phyloP scores from a whole-genome alignment of 2,797 vertebrate species.

The Philypnodon macrostomus region DNA sequence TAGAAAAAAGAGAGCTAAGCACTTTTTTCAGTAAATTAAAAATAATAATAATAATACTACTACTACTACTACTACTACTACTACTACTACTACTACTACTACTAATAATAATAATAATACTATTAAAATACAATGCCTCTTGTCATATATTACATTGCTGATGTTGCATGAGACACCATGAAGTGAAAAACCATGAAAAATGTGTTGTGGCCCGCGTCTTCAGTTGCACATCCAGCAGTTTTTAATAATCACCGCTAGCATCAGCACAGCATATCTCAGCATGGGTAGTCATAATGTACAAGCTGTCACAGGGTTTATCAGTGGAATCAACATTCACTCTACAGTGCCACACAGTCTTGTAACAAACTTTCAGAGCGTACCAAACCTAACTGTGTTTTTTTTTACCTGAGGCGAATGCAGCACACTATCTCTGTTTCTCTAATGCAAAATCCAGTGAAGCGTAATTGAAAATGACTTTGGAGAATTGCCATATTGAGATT shows the following conservation, averaged over 20 bases:
- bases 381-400: slow-evolving; percentile 17
- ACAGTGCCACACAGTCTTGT: slow-evolving; percentile 23
- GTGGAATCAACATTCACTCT: slow-evolving; percentile 39
- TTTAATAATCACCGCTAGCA: slow-evolving; percentile 64
- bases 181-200: slow-evolving; percentile 12
- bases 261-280: slow-evolving; percentile 62
- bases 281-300: slow-evolving; percentile 46
- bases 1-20: too few relatives aligned
- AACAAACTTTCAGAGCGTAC: slow-evolving; percentile 14
- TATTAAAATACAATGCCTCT: slow-evolving; percentile 28
- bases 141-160: slow-evolving; percentile 8
- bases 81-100: too few relatives aligned
- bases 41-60: too few relatives aligned
- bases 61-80: too few relatives aligned
- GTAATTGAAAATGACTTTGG: slow-evolving; percentile 73
- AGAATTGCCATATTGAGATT: slow-evolving; percentile 66
- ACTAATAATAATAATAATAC: too few relatives aligned
- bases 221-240: slow-evolving; percentile 42
- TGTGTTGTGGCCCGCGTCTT: slow-evolving; percentile 22
- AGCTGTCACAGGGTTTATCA: slow-evolving; percentile 65
- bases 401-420: slow-evolving; percentile 47
- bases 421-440: slow-evolving; percentile 41
- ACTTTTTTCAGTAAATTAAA: too few relatives aligned
- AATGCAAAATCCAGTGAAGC: slow-evolving; percentile 70
- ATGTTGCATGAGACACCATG: slow-evolving; percentile 7